These are phyloP conservation scores for Ectemnius lituratus DNA, from an alignment of 2,888 invertebrate genomes.

Conservation along the genomic window DNA sequence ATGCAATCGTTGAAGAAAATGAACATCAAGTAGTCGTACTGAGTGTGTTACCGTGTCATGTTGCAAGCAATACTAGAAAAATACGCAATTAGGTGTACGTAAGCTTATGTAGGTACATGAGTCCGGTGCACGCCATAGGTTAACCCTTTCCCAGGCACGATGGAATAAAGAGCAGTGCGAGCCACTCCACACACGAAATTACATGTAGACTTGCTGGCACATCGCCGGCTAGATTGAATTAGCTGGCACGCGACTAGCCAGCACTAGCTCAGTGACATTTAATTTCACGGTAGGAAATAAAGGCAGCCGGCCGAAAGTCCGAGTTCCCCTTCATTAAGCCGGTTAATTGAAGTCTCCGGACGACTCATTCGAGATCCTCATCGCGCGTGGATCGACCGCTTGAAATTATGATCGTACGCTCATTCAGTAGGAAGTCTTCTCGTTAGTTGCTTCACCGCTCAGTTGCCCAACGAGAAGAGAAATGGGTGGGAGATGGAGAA, in stretches of 20 bases:
- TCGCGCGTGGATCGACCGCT: not conserved
- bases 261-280: not conserved
- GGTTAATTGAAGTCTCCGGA: slow-evolving; percentile 3
- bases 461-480: slow-evolving; percentile 1
- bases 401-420: not conserved
- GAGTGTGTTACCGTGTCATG: not conserved
- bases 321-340: not conserved
- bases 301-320: not conserved
- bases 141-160: not conserved
- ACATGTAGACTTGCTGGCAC: not conserved
- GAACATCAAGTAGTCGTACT: not conserved
- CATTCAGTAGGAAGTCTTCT: slow-evolving; percentile 6
- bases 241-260: not conserved
- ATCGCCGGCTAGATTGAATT: not conserved
- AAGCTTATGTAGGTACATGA: not conserved
- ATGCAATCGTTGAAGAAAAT: not conserved
- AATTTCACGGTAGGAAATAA: not conserved
- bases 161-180: slow-evolving; percentile 3
- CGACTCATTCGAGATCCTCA: not conserved
- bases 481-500: not conserved
- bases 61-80: not conserved
- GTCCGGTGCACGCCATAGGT: not conserved
- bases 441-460: slow-evolving; percentile 2
- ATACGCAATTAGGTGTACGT: not conserved
- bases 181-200: not conserved